Percentiles rank a stretch among this genome's conserved stretches.
Evolutionary conservation across 2,888 invertebrate genomes (phyloP).

Genomic region (Eretmocerus hayati): DNA sequence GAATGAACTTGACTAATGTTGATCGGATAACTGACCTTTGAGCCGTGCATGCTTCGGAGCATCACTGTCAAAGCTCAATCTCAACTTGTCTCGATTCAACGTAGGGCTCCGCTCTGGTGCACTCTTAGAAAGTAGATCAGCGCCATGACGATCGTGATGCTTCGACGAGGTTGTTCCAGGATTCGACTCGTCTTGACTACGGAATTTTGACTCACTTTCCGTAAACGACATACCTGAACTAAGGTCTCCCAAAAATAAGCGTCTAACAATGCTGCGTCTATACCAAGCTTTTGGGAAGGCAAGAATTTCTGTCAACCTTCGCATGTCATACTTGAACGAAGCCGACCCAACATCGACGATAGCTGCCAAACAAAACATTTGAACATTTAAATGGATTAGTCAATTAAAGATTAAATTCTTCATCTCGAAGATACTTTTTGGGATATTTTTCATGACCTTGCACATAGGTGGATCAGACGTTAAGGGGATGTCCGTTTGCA

Average conservation of each 20-base stretch:
- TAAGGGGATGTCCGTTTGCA: too few species aligned
- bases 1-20: too few species aligned
- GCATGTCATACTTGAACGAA: conserved; percentile 98
- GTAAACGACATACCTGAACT: conserved; percentile 53
- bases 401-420: too few species aligned
- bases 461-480: too few species aligned
- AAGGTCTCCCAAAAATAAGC: conserved; percentile 90
- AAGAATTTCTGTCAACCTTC: conserved; percentile 89
- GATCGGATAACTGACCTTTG: conserved; percentile 44
- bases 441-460: too few species aligned
- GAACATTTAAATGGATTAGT: too few species aligned
- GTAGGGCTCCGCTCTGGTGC: conserved; percentile 41
- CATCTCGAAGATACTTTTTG: too few species aligned
- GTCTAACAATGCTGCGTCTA: conserved; percentile 81
- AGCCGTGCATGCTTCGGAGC: conserved; percentile 48
- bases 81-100: conserved; percentile 53
- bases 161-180: conserved; percentile 42
- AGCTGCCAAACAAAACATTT: conserved; percentile 55
- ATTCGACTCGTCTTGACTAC: conserved; percentile 40
- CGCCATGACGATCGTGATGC: conserved; percentile 36
- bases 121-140: conserved; percentile 37
- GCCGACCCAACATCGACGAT: conserved; percentile 94
- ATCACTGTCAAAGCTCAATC: conserved; percentile 53
- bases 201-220: conserved; percentile 43
- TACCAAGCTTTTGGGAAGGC: conserved; percentile 99